A percentile compares a stretch with the other conserved stretches of the same genome.
Conservation (phyloP, 2,113 vertebrate species). For the Piprites chloris region DNA sequence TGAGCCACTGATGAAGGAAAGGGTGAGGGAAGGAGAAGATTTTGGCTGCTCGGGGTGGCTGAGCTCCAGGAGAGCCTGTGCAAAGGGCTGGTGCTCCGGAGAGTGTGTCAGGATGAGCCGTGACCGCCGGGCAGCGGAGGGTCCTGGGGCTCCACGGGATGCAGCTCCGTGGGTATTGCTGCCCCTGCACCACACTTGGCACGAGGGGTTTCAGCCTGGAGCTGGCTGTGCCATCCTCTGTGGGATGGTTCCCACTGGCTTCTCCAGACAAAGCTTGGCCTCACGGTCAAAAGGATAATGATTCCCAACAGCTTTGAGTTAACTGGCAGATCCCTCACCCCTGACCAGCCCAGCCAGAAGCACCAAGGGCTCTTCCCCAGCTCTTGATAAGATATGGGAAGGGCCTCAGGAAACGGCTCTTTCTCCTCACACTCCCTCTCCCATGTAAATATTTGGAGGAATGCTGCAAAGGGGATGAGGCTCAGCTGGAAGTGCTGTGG, state of each 20-base stretch:
- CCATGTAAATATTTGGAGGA: background rate
- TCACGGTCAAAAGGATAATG: accelerated
- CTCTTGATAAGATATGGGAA: background rate
- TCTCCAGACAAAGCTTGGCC: background rate
- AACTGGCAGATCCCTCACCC: background rate
- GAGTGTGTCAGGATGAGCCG: accelerated
- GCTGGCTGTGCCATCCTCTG: accelerated
- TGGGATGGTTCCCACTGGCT: background rate
- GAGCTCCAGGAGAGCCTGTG: accelerated
- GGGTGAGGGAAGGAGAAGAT: background rate
- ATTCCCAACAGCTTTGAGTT: background rate
- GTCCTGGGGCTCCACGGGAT: accelerated
- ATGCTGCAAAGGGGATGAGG: background rate
- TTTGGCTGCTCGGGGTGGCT: accelerated
- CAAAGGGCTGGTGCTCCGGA: background rate
- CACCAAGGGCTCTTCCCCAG: background rate
- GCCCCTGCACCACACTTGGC: background rate
- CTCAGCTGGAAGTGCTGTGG: background rate
- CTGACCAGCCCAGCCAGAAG: background rate
- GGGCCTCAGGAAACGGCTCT: background rate
- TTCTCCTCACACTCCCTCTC: background rate
- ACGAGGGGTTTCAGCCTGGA: background rate
- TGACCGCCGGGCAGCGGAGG: accelerated
- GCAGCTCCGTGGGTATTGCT: accelerated
- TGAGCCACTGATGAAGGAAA: background rate